A percentile compares a stretch with the other conserved stretches of the same genome.
Conservation (phyloP, 2,888 invertebrate genomes). For the Pinctada fucata region DNA sequence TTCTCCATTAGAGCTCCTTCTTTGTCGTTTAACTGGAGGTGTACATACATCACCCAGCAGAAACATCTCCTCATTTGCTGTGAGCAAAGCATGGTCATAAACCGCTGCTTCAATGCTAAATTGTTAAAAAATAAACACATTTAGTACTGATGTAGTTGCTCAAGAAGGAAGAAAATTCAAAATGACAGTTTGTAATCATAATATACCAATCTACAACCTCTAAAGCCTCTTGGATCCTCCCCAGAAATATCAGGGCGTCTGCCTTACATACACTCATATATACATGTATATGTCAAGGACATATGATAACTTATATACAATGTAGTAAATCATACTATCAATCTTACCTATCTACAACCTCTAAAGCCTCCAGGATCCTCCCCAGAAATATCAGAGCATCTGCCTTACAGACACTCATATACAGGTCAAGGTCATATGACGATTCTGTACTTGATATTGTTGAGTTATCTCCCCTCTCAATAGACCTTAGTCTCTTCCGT, state of each 20-base stretch:
- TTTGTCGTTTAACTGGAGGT: constrained; percentile 30
- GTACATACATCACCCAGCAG: neutral
- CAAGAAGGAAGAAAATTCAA: no score
- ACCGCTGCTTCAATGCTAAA: no score
- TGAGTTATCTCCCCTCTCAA: neutral
- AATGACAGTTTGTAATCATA: no score
- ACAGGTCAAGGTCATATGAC: neutral
- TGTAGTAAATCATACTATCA: neutral
- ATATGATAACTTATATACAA: no score
- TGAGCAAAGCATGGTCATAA: neutral
- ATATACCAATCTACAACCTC: constrained; percentile 30
- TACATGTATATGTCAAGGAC: neutral
- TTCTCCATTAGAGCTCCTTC: constrained; percentile 27
- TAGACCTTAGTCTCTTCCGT: neutral
- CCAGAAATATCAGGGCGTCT: constrained; percentile 47
- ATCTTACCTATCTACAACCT: constrained; percentile 47
- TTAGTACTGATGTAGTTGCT: no score
- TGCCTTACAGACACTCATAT: constrained; percentile 41
- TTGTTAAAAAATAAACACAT: no score
- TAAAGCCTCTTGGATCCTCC: constrained; percentile 45
- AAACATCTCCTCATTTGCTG: neutral
- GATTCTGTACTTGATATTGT: neutral
- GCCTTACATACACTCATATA: constrained; percentile 45
- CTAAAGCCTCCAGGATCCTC: constrained; percentile 43
- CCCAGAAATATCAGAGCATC: constrained; percentile 48